Evolutionary conservation across 2,797 vertebrate genomes (phyloP).

Genomic region (Gila robusta): DNA sequence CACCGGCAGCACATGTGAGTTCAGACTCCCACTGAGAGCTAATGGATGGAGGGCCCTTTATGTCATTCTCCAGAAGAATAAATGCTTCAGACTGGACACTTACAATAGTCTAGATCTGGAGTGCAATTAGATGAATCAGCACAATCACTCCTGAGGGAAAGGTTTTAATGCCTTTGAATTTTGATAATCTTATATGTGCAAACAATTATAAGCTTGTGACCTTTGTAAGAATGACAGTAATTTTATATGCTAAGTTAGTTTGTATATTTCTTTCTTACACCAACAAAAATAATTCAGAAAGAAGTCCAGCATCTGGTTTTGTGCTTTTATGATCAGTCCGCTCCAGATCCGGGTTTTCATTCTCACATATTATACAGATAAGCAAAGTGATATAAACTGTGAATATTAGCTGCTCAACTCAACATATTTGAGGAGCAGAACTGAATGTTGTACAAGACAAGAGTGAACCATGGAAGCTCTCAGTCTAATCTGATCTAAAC

Average conservation of each 20-base stretch:
- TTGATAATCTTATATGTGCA: neutral
- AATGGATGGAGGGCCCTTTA: constrained; percentile 53
- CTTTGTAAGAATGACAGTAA: neutral
- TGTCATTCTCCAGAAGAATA: constrained; percentile 32
- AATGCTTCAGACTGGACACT: constrained; percentile 30
- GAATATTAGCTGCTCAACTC: neutral
- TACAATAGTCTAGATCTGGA: constrained; percentile 30
- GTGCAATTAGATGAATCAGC: constrained; percentile 29
- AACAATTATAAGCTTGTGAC: neutral
- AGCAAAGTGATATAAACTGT: neutral
- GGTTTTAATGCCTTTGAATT: neutral
- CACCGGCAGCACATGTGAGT: constrained; percentile 12
- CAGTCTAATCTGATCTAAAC: neutral
- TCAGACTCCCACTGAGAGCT: constrained; percentile 50
- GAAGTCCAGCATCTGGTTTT: neutral
- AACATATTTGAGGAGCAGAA: neutral
- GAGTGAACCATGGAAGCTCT: neutral
- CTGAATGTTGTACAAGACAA: neutral
- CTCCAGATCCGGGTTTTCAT: neutral
- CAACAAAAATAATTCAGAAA: neutral
- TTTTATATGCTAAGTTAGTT: neutral
- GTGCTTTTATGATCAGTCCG: neutral
- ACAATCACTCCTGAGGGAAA: neutral
- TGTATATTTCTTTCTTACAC: neutral
- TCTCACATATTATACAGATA: neutral